Conservation (phyloP, 2,888 invertebrate genomes). For the Apotomis capreana region DNA sequence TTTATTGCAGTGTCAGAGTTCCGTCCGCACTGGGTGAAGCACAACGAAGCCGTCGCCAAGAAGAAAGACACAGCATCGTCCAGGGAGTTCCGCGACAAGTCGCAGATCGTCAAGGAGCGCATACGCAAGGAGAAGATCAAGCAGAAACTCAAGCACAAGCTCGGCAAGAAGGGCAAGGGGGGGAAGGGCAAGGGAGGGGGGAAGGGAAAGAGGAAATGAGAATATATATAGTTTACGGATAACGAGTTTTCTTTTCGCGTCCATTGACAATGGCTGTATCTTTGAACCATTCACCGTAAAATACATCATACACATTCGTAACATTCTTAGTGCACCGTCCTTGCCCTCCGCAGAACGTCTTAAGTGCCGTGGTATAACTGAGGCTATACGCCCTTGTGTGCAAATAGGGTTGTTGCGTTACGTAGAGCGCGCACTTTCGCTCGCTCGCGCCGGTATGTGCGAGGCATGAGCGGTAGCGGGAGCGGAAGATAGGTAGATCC, state of each 20-base stretch:
- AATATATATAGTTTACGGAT: not conserved
- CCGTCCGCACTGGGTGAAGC: conserved; percentile 89
- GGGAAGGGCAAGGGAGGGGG: conserved; percentile 49
- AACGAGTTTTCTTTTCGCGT: not conserved
- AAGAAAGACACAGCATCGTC: conserved; percentile 81
- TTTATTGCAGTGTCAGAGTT: conserved; percentile 75
- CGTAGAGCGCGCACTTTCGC: too few species aligned
- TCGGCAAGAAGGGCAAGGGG: conserved; percentile 69
- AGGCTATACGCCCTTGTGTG: too few species aligned
- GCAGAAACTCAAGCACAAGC: conserved; percentile 76
- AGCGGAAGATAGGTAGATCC: too few species aligned
- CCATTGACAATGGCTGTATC: not conserved
- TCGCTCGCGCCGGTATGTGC: too few species aligned
- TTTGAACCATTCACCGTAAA: too few species aligned
- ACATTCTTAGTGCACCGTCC: too few species aligned
- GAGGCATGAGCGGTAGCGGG: too few species aligned
- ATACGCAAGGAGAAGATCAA: conserved; percentile 85
- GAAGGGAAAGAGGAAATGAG: conserved; percentile 32
- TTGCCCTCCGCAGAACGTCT: too few species aligned
- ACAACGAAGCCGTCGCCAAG: conserved; percentile 88
- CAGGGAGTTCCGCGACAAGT: conserved; percentile 87
- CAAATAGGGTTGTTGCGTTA: too few species aligned
- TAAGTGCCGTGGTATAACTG: too few species aligned
- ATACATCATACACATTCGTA: too few species aligned
- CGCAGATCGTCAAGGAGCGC: conserved; percentile 90